phyloP scores from a whole-genome alignment of 2,797 vertebrate species.

The Cichlasoma orientale region DNA sequence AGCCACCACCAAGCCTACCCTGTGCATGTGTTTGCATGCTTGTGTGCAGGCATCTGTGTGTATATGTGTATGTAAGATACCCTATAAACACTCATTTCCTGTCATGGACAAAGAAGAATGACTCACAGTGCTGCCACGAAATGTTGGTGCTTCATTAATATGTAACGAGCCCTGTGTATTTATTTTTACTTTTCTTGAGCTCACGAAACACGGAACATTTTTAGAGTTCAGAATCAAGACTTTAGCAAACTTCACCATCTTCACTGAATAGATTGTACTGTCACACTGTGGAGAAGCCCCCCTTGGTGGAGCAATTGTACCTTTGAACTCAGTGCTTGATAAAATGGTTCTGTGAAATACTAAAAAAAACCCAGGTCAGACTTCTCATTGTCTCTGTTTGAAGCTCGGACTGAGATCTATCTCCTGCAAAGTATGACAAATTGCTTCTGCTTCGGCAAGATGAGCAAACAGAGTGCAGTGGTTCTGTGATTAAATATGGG shows the following conservation, averaged over 20 bases:
- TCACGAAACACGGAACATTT: neutral
- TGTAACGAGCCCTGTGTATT: neutral
- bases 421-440: conserved; percentile 64
- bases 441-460: conserved; percentile 50
- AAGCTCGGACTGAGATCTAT: conserved; percentile 49
- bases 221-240: conserved; percentile 34
- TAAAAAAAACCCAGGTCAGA: conserved; percentile 45
- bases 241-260: conserved; percentile 39
- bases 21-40: too few species aligned
- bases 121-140: conserved; percentile 21
- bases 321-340: conserved; percentile 60
- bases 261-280: conserved; percentile 52
- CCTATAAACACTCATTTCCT: conserved; percentile 31
- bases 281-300: conserved; percentile 39
- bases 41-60: too few species aligned
- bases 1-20: too few species aligned
- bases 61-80: neutral
- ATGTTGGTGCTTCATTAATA: conserved; percentile 3
- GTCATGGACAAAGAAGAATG: conserved; percentile 27
- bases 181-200: neutral
- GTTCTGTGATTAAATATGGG: conserved; percentile 49
- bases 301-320: conserved; percentile 19
- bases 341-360: conserved; percentile 38
- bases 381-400: conserved; percentile 59
- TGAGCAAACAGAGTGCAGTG: conserved; percentile 38